A percentile compares a stretch with the other conserved stretches of the same genome.
These are phyloP conservation scores for Pyrgus malvae DNA, from an alignment of 2,888 invertebrate species.

Conservation along the genomic window DNA sequence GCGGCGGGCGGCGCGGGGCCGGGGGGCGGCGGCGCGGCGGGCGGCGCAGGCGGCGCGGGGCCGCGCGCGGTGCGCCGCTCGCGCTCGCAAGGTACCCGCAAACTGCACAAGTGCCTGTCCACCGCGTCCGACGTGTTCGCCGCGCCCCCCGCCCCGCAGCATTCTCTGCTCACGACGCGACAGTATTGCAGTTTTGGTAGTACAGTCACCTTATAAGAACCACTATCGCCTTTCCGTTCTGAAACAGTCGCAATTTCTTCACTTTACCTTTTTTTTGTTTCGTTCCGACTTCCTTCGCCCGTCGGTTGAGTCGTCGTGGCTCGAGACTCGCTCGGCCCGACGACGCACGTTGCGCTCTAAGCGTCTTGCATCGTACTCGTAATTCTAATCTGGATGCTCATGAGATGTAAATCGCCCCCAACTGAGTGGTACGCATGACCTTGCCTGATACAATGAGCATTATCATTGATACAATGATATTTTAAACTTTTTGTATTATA, in stretches of 20 bases:
- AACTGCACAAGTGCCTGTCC: constrained; percentile 95
- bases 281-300: constrained; percentile 47
- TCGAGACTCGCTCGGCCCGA: constrained; percentile 25
- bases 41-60: constrained; percentile 41
- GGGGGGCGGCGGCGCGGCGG: constrained; percentile 37
- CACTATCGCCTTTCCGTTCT: constrained; percentile 66
- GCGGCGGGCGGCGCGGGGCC: constrained; percentile 54
- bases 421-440: no score
- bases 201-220: constrained; percentile 86
- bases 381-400: no score
- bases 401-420: no score
- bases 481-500: no score
- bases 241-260: constrained; percentile 77
- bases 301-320: constrained; percentile 37
- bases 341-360: not conserved
- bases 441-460: no score
- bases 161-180: constrained; percentile 90
- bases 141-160: constrained; percentile 83
- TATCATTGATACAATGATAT: no score
- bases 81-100: constrained; percentile 96
- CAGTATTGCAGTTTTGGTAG: constrained; percentile 98
- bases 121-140: constrained; percentile 91
- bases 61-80: constrained; percentile 63
- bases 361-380: no score
- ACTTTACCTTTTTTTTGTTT: constrained; percentile 37